phyloP scores from a whole-genome alignment of 2,113 vertebrate species.

The Ariopsis seemanni region DNA sequence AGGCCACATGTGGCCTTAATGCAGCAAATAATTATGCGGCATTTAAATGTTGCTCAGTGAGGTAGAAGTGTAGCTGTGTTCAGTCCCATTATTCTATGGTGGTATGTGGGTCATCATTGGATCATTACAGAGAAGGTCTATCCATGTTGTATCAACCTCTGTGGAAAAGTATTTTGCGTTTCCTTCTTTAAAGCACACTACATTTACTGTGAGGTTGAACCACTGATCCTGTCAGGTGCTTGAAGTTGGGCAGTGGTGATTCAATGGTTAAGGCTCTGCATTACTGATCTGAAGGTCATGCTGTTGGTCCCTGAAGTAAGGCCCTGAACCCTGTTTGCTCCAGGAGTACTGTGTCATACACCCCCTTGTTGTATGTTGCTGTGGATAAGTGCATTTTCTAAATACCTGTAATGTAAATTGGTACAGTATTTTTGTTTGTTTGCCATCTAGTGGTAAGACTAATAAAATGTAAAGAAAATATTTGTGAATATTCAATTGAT shows the following conservation, averaged over 20 bases:
- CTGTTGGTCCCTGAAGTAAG: too few species aligned
- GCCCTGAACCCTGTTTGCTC: too few species aligned
- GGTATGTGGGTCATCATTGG: neutral
- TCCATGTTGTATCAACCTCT: neutral
- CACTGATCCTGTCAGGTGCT: neutral
- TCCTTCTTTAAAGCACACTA: neutral
- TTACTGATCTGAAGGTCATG: too few species aligned
- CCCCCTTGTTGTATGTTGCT: too few species aligned
- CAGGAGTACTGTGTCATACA: too few species aligned
- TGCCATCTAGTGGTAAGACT: neutral
- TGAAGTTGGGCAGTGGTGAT: too few species aligned
- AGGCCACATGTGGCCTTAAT: neutral
- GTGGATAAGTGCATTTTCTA: too few species aligned
- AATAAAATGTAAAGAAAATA: neutral
- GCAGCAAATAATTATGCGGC: neutral
- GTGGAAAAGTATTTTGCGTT: neutral
- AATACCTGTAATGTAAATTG: neutral
- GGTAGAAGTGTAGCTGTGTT: neutral
- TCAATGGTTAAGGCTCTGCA: too few species aligned
- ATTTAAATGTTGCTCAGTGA: neutral
- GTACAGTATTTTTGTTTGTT: neutral
- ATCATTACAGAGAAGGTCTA: neutral
- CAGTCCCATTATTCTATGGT: neutral
- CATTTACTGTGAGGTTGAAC: neutral
- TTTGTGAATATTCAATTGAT: neutral